Base-by-base conservation (phyloP, 2,888 invertebrate species). In the Cheilosia impressa region DNA sequence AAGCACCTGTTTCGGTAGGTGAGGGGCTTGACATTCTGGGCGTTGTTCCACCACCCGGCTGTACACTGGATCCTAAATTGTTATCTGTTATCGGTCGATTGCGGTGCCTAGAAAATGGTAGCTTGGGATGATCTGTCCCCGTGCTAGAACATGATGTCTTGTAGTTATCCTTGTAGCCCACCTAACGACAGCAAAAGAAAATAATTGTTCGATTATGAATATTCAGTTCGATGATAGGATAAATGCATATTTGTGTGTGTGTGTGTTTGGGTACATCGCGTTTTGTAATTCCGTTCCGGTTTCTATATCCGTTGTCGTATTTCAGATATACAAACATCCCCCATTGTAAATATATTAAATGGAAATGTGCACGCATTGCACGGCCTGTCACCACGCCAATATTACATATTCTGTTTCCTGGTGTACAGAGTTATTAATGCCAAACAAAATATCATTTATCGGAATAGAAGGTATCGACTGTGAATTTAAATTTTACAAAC, bases 1-100 rank as follows among this genome's bases (percentile, higher is more conserved):
- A 91, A 73, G 92, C 93, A 91, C 92, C 94, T 88, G 93, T 94
- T 66, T 88, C 88, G 10, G 80, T 55, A 9, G 91, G 90, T 2
- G 91, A 88, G 5, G 92, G 92, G 79, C 92, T 92, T 83, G 90
- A 88, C 92, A 92, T 92, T 89, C 91, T 91, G 31, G 91, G 90
- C 45, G 91, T 91, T 22, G 89, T 72, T 43, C 85, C 82, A 17
- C 83, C 31, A 15, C 60, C 76, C 53, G 76, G 52, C 57, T 84
- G 75, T 22, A 88, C 79, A 52, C 31, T 62, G 2, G 81, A 53
- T 17, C 62, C 68, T 41, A 68, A 41, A 47, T 81, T 85, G 13
- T 72, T 81, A 43, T 85, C 84, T 7, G 55, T 43, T 45, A 15
- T 62, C 9, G 71, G 38, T 58, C 85, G 76, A 63, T 62, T 81